Base-by-base conservation (phyloP, 2,797 vertebrate genomes). In the Urosaurus nigricauda region DNA sequence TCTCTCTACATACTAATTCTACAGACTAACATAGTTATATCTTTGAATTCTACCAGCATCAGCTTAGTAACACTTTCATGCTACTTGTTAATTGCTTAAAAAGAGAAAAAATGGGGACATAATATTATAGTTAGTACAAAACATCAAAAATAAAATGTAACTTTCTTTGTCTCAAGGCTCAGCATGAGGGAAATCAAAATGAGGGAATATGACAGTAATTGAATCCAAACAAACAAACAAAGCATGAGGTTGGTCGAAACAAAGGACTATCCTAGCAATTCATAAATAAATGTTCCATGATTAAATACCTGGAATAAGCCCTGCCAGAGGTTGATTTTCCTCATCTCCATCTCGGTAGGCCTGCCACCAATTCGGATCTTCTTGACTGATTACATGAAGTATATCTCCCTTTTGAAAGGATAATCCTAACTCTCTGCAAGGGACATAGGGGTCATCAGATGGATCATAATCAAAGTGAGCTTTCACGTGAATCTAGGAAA, bases 331-430 rank as follows among this genome's bases (percentile, higher is more conserved):
- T 89, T 99, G 98, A 93, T 98, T 99, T 94, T 99, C 98, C 96
- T 99, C 99, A 60, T 99, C 99, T 51, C 98, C 99, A 47, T 99
- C 99, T 96, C 99, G 97, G 96, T 99, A 99, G 86, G 99, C 99
- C 95, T 99, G 99, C 99, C 99, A 99, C 99, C 99, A 99, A 95
- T 98, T 99, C 92, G 98, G 98, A 96, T 99, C 99, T 79, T 99
- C 98, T 95, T 99, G 99, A 95, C 99, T 99, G 94, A 99, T 99
- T 81, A 99, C 97, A 82, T 99, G 99, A 77, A 99, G 98, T 94
- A 99, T 99, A 96, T 99, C 99, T 60, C 99, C 99, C 92, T 99
- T 99, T 95, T 99, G 99, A 96, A 99, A 99, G 92, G 98, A 99
- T 0, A 99, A 96, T 79, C 99, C 99, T 85, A 99, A 96, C 95